phyloP scores from a whole-genome alignment of 2,113 vertebrate genomes.

The Galemys pyrenaicus region DNA sequence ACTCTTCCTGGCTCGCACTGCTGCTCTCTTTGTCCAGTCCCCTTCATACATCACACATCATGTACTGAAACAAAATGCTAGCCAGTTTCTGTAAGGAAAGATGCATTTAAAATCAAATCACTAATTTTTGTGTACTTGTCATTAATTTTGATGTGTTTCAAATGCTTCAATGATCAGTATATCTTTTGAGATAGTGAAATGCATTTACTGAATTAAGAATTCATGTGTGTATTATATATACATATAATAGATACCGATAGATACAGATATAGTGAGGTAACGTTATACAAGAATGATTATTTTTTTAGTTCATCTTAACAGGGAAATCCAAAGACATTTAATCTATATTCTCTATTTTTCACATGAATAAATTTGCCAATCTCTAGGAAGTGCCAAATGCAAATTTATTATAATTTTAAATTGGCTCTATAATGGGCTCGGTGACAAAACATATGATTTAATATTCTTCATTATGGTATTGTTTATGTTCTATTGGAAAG shows the following conservation, averaged over 20 bases:
- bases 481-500: conserved; percentile 75
- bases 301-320: conserved; percentile 25
- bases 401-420: conserved; percentile 81
- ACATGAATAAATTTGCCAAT: conserved; percentile 79
- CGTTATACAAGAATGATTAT: neutral
- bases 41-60: conserved; percentile 77
- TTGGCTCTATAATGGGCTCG: conserved; percentile 74
- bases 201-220: conserved; percentile 8
- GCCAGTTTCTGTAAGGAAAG: conserved; percentile 72
- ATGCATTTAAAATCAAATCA: conserved; percentile 54
- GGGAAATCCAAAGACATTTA: conserved; percentile 68
- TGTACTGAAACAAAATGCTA: conserved; percentile 68
- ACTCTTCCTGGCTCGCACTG: conserved; percentile 75
- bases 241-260: neutral
- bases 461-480: conserved; percentile 79
- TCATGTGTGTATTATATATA: neutral
- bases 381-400: conserved; percentile 69
- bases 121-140: neutral
- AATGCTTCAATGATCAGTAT: neutral
- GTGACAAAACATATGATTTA: conserved; percentile 81
- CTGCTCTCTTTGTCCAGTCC: conserved; percentile 76
- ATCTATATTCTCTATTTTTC: conserved; percentile 76
- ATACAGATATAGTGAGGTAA: neutral
- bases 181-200: conserved; percentile 6
- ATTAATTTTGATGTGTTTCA: conserved; percentile 58